Base-by-base conservation (phyloP, 2,888 invertebrate species). In the Drosophila paranaensis region DNA sequence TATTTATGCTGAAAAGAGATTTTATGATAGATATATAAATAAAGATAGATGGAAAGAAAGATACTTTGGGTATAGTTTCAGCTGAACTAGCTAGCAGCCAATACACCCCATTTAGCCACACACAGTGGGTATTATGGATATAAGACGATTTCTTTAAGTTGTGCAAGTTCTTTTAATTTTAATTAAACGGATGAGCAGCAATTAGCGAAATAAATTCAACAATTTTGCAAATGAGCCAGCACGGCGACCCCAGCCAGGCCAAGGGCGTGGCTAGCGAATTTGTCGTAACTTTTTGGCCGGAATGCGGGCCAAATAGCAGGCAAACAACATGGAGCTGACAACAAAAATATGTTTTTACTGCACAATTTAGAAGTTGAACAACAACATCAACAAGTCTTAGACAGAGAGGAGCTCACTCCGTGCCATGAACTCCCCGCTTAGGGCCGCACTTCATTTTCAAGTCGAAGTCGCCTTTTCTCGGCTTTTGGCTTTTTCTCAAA, bases 121-220 rank as follows among this genome's bases (percentile, higher is more conserved):
- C 2, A 6, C n/a, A 8, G 6, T 27, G 39, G 39, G 37, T 40
- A 27, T 11, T 13, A 3, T 20, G 27, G 40, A 27, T 40, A 27
- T 40, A 11, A n/a, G 27, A 27, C n/a, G 40, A 40, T 73, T 79
- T 88, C 77, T 71, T 82, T 63, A 85, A 79, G 77, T 78, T 77
- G 54, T 57, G 61, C 67, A 65, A 75, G 81, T 81, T 76, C 72
- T 89, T 87, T 85, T 89, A 73, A 77, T 89, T 84, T 89, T 89
- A 87, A 87, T 87, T 87, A 87, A 87, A 87, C 82, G 82, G 85
- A 89, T 87, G 88, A 81, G 82, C 87, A 84, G 89, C 86, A 86
- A 86, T 86, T 86, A 86, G 86, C 86, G 78, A 81, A 89, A 86
- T 86, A 86, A 89, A 89, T 86, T 82, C 77, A 82, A 87, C 88